A percentile compares a stretch with the other conserved stretches of the same genome.
Evolutionary conservation across 2,888 invertebrate genomes (phyloP).

Genomic region (Rhaphigaster nebulosa): DNA sequence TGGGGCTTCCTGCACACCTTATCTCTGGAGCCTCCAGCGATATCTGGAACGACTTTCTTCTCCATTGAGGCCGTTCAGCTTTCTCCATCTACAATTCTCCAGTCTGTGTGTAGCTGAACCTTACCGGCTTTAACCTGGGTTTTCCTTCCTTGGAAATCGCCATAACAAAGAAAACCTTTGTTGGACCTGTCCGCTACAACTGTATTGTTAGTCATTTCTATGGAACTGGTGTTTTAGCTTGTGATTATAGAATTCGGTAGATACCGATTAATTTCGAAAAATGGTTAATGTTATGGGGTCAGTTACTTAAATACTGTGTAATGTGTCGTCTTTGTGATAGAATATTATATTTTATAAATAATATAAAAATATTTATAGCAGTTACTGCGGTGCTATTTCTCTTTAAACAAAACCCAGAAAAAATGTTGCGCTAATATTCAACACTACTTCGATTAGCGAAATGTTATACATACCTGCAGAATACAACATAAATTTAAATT

Average conservation of each 20-base stretch:
- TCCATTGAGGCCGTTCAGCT: slow-evolving; percentile 50
- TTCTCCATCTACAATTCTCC: slow-evolving; percentile 41
- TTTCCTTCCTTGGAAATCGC: slow-evolving; percentile 14
- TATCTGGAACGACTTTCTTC: slow-evolving; percentile 49
- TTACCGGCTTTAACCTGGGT: background rate
- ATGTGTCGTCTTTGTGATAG: too few species aligned
- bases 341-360: too few species aligned
- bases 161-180: slow-evolving; percentile 24
- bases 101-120: slow-evolving; percentile 16
- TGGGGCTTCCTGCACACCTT: slow-evolving; percentile 31
- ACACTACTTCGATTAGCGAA: too few species aligned
- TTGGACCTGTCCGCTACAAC: background rate
- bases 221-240: background rate
- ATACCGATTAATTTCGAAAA: background rate
- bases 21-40: slow-evolving; percentile 46
- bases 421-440: too few species aligned
- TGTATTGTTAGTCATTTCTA: background rate
- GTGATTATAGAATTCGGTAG: background rate
- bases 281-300: background rate
- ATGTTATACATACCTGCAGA: too few species aligned
- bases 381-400: too few species aligned
- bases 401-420: too few species aligned
- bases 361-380: too few species aligned
- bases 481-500: too few species aligned
- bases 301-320: too few species aligned